Evolutionary conservation across 2,888 invertebrate genomes (phyloP).

Genomic region (Petrolisthes cinctipes): DNA sequence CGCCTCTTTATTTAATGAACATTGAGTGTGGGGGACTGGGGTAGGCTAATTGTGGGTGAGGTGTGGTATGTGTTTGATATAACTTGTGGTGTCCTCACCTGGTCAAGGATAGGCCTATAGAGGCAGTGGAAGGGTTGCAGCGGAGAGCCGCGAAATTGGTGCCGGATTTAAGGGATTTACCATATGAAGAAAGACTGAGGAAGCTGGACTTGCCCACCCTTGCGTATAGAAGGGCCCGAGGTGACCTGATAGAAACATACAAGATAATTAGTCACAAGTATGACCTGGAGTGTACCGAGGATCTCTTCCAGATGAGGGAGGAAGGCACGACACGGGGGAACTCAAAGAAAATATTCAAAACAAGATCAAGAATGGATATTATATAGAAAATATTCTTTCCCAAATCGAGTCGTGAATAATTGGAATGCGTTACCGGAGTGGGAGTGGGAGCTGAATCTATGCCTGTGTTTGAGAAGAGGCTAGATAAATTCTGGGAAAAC

Average conservation of each 20-base stretch:
- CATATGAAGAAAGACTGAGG: slow-evolving; percentile 11
- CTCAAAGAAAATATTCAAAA: slow-evolving; percentile 21
- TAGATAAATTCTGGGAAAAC: no score
- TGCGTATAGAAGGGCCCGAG: background rate
- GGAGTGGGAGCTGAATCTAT: background rate
- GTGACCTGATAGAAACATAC: slow-evolving; percentile 9
- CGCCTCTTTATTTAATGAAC: no score
- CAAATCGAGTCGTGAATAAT: slow-evolving; percentile 7
- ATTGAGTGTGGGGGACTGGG: no score
- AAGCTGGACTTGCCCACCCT: background rate
- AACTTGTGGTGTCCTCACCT: slow-evolving; percentile 7
- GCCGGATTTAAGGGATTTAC: background rate
- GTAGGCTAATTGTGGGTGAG: no score
- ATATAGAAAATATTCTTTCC: slow-evolving; percentile 14
- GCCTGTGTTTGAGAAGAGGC: no score
- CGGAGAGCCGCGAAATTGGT: background rate
- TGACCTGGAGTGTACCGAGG: background rate
- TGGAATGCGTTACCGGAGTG: slow-evolving; percentile 16
- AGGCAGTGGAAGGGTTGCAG: background rate
- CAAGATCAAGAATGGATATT: background rate
- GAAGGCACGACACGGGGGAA: background rate
- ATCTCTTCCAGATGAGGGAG: slow-evolving; percentile 19
- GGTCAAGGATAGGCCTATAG: background rate
- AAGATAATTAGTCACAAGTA: background rate
- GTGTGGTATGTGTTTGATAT: no score